These are phyloP conservation scores for Callitettix versicolor DNA, from an alignment of 1,140 invertebrate genomes.

Conservation along the genomic window DNA sequence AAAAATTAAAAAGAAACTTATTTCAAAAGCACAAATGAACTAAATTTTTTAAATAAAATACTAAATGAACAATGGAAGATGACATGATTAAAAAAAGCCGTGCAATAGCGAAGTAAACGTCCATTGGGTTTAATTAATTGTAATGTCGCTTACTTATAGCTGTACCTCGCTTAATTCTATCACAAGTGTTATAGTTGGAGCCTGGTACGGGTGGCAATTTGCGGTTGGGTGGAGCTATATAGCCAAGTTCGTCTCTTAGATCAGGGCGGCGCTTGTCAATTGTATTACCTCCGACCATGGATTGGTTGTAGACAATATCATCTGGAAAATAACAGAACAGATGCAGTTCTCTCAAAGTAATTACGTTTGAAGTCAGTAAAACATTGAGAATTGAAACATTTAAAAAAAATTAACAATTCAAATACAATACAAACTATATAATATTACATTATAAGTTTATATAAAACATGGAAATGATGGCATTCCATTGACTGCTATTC, in stretches of 20 bases:
- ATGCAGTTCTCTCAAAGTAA: too few relatives aligned
- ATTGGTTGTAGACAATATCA: slow-evolving; percentile 81
- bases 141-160: slow-evolving; percentile 63
- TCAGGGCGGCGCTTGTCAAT: slow-evolving; percentile 75
- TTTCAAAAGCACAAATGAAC: too few relatives aligned
- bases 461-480: too few relatives aligned
- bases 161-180: slow-evolving; percentile 84
- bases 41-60: too few relatives aligned
- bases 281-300: slow-evolving; percentile 59
- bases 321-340: slow-evolving; percentile 42
- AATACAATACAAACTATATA: not conserved
- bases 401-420: not conserved
- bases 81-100: not conserved
- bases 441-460: too few relatives aligned
- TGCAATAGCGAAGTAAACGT: not conserved
- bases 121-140: slow-evolving; percentile 3
- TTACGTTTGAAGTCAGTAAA: not conserved
- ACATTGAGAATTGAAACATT: not conserved
- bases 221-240: slow-evolving; percentile 83
- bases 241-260: slow-evolving; percentile 76
- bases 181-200: slow-evolving; percentile 86
- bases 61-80: not conserved
- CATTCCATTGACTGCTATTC: too few relatives aligned
- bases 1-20: too few relatives aligned
- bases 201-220: slow-evolving; percentile 84